These are phyloP conservation scores for Amphiprion ocellaris DNA, from an alignment of 2,113 vertebrate species.

Conservation along the genomic window DNA sequence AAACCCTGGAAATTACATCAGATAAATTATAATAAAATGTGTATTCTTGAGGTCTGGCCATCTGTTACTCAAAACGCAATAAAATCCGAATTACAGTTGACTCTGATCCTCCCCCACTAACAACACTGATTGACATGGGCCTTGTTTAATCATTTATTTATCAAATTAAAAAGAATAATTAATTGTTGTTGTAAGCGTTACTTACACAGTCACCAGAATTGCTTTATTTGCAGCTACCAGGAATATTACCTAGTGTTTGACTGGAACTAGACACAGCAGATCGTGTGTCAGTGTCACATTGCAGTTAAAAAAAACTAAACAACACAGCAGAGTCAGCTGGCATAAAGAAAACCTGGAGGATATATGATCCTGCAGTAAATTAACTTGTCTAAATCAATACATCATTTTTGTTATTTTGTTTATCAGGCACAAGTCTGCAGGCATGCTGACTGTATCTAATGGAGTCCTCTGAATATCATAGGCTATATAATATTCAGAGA, in stretches of 20 bases:
- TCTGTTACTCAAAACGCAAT: not conserved
- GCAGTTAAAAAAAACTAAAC: not conserved
- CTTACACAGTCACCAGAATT: not conserved
- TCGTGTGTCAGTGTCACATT: conserved; percentile 16
- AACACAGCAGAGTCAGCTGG: not conserved
- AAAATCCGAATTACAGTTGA: not conserved
- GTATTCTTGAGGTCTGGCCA: not conserved
- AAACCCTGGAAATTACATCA: not conserved
- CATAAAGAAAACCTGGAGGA: not conserved
- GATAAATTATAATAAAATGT: not conserved
- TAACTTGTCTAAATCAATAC: conserved; percentile 29
- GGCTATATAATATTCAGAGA: too few species aligned
- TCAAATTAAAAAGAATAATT: not conserved
- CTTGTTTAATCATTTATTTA: not conserved
- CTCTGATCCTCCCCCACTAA: not conserved
- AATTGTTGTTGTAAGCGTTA: not conserved
- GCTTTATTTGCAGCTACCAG: not conserved
- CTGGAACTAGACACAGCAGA: not conserved
- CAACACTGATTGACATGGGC: not conserved
- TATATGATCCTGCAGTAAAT: conserved; percentile 35
- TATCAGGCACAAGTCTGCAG: conserved; percentile 11
- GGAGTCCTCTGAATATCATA: not conserved
- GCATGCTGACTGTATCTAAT: not conserved
- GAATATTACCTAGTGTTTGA: conserved; percentile 7
- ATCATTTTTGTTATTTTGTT: conserved; percentile 24